Evolutionary conservation across 2,797 vertebrate genomes (phyloP).

Genomic region (Pachyuromys duprasi): DNA sequence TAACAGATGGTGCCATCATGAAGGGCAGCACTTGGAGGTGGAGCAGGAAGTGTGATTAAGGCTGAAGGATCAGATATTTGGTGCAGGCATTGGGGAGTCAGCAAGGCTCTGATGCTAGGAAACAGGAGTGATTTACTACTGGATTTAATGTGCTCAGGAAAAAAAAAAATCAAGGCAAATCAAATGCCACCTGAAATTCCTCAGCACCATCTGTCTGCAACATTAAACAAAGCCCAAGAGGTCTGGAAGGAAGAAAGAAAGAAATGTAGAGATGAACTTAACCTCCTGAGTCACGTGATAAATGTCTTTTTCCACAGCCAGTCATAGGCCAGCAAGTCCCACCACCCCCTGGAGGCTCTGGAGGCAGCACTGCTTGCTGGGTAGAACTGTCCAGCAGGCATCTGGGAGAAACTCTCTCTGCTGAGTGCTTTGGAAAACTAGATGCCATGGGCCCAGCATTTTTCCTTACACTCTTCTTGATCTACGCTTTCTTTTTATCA

Average conservation of each 20-base stretch:
- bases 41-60: conserved; percentile 46
- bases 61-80: conserved; percentile 74
- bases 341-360: neutral
- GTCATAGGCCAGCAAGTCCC: conserved; percentile 51
- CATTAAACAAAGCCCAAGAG: conserved; percentile 82
- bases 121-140: conserved; percentile 80
- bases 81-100: conserved; percentile 60
- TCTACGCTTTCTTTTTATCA: neutral
- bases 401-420: neutral
- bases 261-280: conserved; percentile 83
- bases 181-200: conserved; percentile 84
- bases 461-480: no score
- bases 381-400: neutral
- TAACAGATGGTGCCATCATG: conserved; percentile 78
- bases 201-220: conserved; percentile 84
- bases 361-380: fast-evolving
- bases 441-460: neutral
- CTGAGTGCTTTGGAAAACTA: neutral
- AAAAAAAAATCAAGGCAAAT: conserved; percentile 78
- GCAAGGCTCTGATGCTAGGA: conserved; percentile 63
- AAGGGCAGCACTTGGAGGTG: conserved; percentile 52
- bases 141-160: conserved; percentile 82
- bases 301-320: conserved; percentile 66
- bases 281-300: conserved; percentile 81
- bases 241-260: conserved; percentile 66